These are phyloP conservation scores for Drosophila yooni DNA, from an alignment of 2,888 invertebrate species.

Conservation along the genomic window DNA sequence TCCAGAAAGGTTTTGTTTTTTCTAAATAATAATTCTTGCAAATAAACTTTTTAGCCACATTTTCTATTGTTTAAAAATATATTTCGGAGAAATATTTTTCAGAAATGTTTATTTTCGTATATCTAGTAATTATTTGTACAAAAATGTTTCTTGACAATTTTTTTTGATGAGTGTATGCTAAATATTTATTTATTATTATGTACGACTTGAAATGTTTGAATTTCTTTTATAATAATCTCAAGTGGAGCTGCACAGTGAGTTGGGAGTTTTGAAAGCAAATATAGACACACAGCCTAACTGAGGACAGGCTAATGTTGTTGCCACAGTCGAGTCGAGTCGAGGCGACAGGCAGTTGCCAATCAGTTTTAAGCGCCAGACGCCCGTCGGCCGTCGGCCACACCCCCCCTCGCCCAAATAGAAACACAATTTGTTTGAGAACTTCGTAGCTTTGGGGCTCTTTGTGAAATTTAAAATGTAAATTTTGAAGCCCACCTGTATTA, in stretches of 20 bases:
- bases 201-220: background rate
- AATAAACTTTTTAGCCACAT: background rate
- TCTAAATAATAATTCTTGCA: background rate
- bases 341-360: constrained; percentile 22
- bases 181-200: background rate
- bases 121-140: background rate
- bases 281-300: background rate
- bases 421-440: constrained; percentile 10
- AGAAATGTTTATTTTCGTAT: background rate
- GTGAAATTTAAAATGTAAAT: constrained; percentile 26
- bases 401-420: background rate
- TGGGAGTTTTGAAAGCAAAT: background rate
- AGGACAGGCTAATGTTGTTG: background rate
- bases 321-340: background rate
- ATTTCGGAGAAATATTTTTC: background rate
- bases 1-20: background rate
- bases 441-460: background rate
- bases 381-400: no score
- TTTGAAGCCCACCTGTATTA: constrained; percentile 8
- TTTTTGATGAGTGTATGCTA: background rate
- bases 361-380: constrained; percentile 23
- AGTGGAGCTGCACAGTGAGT: background rate
- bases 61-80: background rate
- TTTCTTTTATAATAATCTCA: background rate
- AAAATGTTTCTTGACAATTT: background rate